A percentile compares a stretch with the other conserved stretches of the same genome.
phyloP scores from a whole-genome alignment of 64 coral and sea anemone species.

The Hydrozoanthus tunicans region DNA sequence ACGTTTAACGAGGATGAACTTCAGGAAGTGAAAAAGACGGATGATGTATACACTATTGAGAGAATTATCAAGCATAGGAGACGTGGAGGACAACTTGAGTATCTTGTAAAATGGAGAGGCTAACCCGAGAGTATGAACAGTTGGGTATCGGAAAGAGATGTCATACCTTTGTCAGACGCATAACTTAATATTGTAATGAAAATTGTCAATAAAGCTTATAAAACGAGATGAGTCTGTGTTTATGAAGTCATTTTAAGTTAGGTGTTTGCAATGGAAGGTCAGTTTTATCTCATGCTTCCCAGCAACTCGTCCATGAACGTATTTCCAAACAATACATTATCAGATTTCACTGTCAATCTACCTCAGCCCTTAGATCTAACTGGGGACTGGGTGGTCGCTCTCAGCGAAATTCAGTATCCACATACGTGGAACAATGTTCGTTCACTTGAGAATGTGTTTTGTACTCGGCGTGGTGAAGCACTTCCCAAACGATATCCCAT shows the following conservation, averaged over 20 bases:
- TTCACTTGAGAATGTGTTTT: neutral
- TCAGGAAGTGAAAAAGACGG: no score
- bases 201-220: constrained; percentile 5
- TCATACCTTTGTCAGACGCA: neutral
- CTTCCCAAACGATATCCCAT: neutral
- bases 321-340: constrained; percentile 26
- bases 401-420: constrained; percentile 5
- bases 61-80: no score
- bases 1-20: no score
- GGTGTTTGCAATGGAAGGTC: neutral
- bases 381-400: constrained; percentile 27
- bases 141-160: no score
- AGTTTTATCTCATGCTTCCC: constrained; percentile 35
- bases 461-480: neutral
- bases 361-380: constrained; percentile 7
- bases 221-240: neutral
- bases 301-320: constrained; percentile 14
- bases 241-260: neutral
- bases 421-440: constrained; percentile 17
- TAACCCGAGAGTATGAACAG: no score
- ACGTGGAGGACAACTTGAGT: no score
- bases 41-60: no score
- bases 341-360: constrained; percentile 30
- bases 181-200: constrained; percentile 1
- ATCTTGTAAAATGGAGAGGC: no score